Percentiles rank a stretch among this genome's conserved stretches.
Conservation (phyloP, 1,140 invertebrate genomes). For the Aphelenchoides besseyi region DNA sequence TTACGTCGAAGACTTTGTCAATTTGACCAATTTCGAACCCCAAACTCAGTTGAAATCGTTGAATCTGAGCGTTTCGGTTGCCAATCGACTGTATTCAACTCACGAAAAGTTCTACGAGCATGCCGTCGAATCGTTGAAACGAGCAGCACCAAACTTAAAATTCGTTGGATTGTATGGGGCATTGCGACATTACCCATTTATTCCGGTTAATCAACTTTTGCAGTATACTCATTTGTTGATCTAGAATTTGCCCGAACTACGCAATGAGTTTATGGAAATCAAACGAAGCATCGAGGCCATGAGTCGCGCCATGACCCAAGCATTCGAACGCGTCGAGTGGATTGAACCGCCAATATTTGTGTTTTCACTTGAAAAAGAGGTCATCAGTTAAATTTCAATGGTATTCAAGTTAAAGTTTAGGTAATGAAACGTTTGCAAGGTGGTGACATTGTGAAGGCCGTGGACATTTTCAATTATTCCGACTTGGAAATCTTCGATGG, state of each 20-base stretch:
- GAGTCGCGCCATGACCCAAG: constrained; percentile 1
- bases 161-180: constrained; percentile 6
- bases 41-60: not conserved
- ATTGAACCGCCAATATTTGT: constrained; percentile 10
- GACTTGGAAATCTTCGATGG: not conserved
- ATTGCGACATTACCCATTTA: not conserved
- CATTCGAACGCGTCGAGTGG: not conserved
- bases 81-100: not conserved
- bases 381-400: not conserved
- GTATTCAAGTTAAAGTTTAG: not conserved
- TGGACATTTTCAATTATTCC: constrained; percentile 7
- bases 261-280: not conserved
- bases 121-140: not conserved
- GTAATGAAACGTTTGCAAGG: not conserved
- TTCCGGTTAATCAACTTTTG: not conserved
- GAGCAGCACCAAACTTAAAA: not conserved
- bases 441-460: not conserved
- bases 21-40: not conserved
- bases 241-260: constrained; percentile 5
- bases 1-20: constrained; percentile 6
- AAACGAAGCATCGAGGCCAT: constrained; percentile 9
- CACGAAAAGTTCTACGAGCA: constrained; percentile 1
- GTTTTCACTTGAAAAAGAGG: not conserved
- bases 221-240: not conserved
- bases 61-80: constrained; percentile 4